Conservation (phyloP, 1,140 invertebrate species). For the Leptonema lineaticorne region DNA sequence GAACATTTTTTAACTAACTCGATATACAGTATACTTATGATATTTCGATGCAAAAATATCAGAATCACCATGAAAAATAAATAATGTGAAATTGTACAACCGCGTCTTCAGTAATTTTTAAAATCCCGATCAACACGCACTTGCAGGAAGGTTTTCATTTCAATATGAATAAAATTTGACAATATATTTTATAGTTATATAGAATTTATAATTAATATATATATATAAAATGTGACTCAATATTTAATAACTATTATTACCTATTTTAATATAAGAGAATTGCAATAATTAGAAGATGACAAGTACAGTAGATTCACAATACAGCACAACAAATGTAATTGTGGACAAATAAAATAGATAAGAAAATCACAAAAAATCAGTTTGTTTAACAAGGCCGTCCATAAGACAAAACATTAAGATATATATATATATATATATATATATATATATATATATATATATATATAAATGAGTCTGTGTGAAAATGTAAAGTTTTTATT, state of each 20-base stretch:
- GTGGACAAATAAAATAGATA: background rate
- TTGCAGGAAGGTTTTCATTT: background rate
- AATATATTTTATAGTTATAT: background rate
- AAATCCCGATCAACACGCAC: background rate
- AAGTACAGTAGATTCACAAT: background rate
- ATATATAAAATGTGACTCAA: background rate
- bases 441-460: no score
- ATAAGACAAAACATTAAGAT: background rate
- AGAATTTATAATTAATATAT: background rate
- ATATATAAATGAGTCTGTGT: no score
- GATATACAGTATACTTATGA: no score
- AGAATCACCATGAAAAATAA: background rate
- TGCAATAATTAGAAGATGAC: background rate
- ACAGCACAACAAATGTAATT: no score
- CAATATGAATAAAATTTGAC: background rate
- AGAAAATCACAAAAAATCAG: background rate
- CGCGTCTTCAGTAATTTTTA: background rate
- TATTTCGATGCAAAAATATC: background rate
- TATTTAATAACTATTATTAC: background rate
- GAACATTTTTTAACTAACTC: no score
- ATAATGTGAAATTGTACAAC: background rate
- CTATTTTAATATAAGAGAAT: background rate
- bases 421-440: no score
- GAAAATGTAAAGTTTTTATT: no score
- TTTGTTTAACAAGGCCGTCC: background rate